These are phyloP conservation scores for Charina bottae DNA, from an alignment of 2,113 vertebrate species.

Conservation along the genomic window DNA sequence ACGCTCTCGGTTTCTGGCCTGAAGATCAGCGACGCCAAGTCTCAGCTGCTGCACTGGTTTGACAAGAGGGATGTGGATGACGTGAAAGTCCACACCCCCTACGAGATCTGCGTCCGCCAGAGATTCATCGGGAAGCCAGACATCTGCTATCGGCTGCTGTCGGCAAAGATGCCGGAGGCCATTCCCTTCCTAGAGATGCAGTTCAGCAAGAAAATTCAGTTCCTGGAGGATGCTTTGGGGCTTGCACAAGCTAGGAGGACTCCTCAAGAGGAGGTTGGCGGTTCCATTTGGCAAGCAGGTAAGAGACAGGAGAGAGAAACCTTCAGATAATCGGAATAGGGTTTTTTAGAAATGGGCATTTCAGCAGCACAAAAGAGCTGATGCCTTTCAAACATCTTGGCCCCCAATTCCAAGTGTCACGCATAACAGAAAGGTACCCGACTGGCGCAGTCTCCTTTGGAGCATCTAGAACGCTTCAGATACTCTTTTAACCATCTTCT, in stretches of 20 bases:
- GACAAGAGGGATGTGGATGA: constrained; percentile 86
- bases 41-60: constrained; percentile 82
- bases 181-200: constrained; percentile 84
- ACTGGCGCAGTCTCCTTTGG: not conserved
- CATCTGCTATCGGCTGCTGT: constrained; percentile 80
- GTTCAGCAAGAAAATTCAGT: constrained; percentile 86
- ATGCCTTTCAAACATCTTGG: not conserved
- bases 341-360: not conserved
- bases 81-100: constrained; percentile 82
- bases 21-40: constrained; percentile 80
- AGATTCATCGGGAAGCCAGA: constrained; percentile 90
- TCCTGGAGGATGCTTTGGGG: constrained; percentile 73
- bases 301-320: constrained; percentile 3
- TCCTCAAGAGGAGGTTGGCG: constrained; percentile 70
- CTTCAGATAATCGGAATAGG: not conserved
- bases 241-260: constrained; percentile 68
- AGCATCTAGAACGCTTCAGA: not conserved
- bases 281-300: constrained; percentile 79
- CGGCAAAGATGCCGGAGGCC: constrained; percentile 85
- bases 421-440: not conserved
- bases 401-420: not conserved
- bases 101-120: constrained; percentile 88
- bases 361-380: too few species aligned
- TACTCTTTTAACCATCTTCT: too few species aligned
- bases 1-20: constrained; percentile 79